Base-by-base conservation (phyloP, 1,140 invertebrate species). In the Diuraphis noxia region DNA sequence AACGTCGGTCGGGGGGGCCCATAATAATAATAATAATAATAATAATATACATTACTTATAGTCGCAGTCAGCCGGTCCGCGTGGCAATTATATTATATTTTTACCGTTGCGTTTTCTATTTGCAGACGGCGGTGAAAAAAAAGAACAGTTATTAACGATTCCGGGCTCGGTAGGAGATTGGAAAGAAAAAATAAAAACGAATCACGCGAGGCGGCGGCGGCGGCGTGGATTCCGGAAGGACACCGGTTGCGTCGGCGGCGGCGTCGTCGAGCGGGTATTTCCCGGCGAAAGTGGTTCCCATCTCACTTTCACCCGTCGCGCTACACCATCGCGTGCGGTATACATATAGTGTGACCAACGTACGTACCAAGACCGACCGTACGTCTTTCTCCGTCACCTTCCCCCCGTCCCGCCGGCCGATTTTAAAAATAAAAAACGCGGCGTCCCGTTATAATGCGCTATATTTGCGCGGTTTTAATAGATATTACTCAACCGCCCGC, bases 281-380 rank as follows among this genome's bases (percentile, higher is more conserved):
- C 72, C 89, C 89, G 77, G 89, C 89, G 89, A 91, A 91, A 91
- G 89, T 91, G 89, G 89, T 91, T 91, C 89, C 89, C 89, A 91
- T 91, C 89, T 91, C 89, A 82, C 89, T 91, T 91, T 91, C 89
- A 91, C 89, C 43, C 89, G 89, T 49, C 89, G 63, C 77, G 63
- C 72, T 23, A 30, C 88, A 38, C 89, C 43, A 8, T 4, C n/a
- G 40, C 34, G 43, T 52, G 34, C 34, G 72, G n/a, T 46, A n/a
- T n/a, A n/a, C n/a, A n/a, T n/a, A 34, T 84, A 86, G 34, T 52
- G 85, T 82, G 77, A 79, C 72, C 77, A 52, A 63, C 46, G 72
- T 52, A 63, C 46, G 72, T 52, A 38, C 43, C 89, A 49, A 46
- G 38, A 79, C n/a, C n/a, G 21, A 89, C 63, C 88, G 40, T 30